These are phyloP conservation scores for Nerophis lumbriciformis DNA, from an alignment of 2,113 vertebrate genomes.

Conservation along the genomic window DNA sequence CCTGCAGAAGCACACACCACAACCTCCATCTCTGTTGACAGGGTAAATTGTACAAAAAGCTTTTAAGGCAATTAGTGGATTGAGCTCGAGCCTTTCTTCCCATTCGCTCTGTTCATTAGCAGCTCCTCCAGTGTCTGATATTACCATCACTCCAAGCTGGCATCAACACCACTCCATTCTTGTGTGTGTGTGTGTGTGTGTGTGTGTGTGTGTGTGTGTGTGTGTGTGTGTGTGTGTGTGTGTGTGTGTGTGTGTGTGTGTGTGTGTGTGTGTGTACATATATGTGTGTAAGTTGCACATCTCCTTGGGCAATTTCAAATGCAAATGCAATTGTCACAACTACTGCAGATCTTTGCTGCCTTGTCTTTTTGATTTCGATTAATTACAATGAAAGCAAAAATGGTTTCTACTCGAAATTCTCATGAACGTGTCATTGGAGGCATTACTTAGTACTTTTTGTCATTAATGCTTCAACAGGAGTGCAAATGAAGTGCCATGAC, in stretches of 20 bases:
- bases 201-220: slow-evolving; percentile 15
- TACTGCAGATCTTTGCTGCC: background rate
- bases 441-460: background rate
- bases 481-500: background rate
- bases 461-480: background rate
- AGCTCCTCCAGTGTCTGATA: slow-evolving; percentile 72
- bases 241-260: slow-evolving; percentile 22
- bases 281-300: slow-evolving; percentile 6
- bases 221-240: slow-evolving; percentile 16
- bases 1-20: slow-evolving; percentile 19
- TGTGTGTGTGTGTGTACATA: slow-evolving; percentile 11
- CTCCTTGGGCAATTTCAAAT: slow-evolving; percentile 3
- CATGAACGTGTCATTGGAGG: background rate
- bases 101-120: slow-evolving; percentile 74
- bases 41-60: slow-evolving; percentile 74
- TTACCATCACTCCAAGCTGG: slow-evolving; percentile 67
- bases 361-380: background rate
- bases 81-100: slow-evolving; percentile 71
- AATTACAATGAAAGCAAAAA: background rate
- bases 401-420: no score
- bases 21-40: slow-evolving; percentile 68
- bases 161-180: slow-evolving; percentile 58
- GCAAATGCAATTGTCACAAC: slow-evolving; percentile 1
- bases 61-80: slow-evolving; percentile 77
- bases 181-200: slow-evolving; percentile 27